These are phyloP conservation scores for Drosophila elegans DNA, from an alignment of 1,140 invertebrate genomes.

Conservation along the genomic window DNA sequence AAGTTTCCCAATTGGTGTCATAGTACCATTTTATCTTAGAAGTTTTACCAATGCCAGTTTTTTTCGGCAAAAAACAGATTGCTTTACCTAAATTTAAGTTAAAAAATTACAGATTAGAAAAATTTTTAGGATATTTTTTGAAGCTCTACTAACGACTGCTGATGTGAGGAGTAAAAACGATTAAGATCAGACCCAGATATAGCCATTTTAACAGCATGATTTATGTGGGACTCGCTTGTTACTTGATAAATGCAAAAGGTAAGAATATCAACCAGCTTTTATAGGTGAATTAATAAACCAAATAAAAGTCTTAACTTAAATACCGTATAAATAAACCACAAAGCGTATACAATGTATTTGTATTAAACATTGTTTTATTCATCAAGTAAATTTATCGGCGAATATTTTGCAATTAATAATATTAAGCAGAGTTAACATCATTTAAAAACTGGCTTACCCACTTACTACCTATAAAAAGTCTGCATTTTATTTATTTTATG, in stretches of 20 bases:
- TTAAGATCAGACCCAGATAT: constrained; percentile 39
- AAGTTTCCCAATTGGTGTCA: neutral
- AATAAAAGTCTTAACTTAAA: constrained; percentile 1
- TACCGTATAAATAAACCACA: constrained; percentile 30
- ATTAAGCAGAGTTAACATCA: neutral
- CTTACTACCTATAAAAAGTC: constrained; percentile 3
- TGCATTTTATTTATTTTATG: constrained; percentile 12
- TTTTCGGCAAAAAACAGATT: neutral
- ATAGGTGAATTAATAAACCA: constrained; percentile 31
- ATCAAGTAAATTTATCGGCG: constrained; percentile 7
- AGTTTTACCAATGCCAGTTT: neutral
- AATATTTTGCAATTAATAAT: constrained; percentile 3
- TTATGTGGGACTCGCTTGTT: constrained; percentile 29
- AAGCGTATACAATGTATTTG: constrained; percentile 2
- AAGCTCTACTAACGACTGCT: constrained; percentile 15
- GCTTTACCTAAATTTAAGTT: neutral
- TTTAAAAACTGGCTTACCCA: constrained; percentile 14
- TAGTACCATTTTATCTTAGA: constrained; percentile 6
- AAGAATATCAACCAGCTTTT: constrained; percentile 33
- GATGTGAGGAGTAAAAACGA: constrained; percentile 11
- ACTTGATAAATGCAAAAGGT: constrained; percentile 30
- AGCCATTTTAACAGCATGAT: constrained; percentile 41
- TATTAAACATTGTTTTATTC: constrained; percentile 20
- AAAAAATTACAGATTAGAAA: neutral
- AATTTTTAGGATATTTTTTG: neutral